Evolutionary conservation across 2,888 invertebrate species (phyloP).

Genomic region (Mechanitis mazaeus): DNA sequence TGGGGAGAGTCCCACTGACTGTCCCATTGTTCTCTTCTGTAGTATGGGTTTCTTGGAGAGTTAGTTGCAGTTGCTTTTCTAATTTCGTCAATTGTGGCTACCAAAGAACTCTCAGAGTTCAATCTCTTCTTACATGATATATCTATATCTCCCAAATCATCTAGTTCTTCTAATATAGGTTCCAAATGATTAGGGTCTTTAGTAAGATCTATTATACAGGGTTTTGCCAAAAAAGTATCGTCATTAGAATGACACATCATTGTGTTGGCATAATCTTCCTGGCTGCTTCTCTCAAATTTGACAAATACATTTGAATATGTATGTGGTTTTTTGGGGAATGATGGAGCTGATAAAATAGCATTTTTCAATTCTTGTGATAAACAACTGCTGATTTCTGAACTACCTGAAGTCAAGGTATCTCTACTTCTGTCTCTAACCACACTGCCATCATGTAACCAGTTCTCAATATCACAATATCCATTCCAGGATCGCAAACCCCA

Average conservation of each 20-base stretch:
- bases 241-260: constrained; percentile 67
- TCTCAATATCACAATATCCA: constrained; percentile 80
- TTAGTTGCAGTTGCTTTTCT: constrained; percentile 75
- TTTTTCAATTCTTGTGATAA: constrained; percentile 66
- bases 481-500: constrained; percentile 81
- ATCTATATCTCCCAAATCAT: constrained; percentile 71
- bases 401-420: constrained; percentile 75
- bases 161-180: constrained; percentile 76
- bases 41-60: constrained; percentile 75
- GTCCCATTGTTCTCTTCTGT: constrained; percentile 60
- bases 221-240: constrained; percentile 74
- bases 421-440: constrained; percentile 76
- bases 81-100: constrained; percentile 80
- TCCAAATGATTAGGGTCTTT: constrained; percentile 75
- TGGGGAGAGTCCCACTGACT: constrained; percentile 65
- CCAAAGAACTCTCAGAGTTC: constrained; percentile 76
- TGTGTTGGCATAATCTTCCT: constrained; percentile 74
- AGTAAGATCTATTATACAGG: constrained; percentile 68
- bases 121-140: constrained; percentile 57
- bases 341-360: constrained; percentile 62
- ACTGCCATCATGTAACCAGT: constrained; percentile 79
- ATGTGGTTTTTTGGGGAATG: constrained; percentile 62
- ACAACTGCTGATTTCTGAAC: constrained; percentile 75
- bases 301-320: constrained; percentile 71
- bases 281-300: constrained; percentile 61